A percentile compares a stretch with the other conserved stretches of the same genome.
Evolutionary conservation across 1,140 invertebrate species (phyloP).

Genomic region (Calosoma granatense): DNA sequence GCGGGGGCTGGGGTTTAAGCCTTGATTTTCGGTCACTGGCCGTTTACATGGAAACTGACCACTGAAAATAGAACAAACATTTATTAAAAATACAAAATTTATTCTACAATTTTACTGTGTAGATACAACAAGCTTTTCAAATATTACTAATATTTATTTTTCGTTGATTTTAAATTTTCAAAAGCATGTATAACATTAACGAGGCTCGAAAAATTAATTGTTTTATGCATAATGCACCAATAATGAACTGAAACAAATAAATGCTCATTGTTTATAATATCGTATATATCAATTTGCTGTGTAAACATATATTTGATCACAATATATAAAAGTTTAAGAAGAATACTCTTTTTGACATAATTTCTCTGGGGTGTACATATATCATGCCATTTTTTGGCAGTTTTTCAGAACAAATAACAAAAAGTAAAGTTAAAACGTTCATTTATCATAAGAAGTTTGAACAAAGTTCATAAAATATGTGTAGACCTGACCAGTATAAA

Average conservation of each 20-base stretch:
- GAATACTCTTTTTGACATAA: background rate
- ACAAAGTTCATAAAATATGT: background rate
- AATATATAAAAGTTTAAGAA: background rate
- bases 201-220: too few species aligned
- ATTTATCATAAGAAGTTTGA: background rate
- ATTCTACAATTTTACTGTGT: too few species aligned
- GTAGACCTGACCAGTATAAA: too few species aligned
- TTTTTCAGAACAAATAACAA: background rate
- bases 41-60: slow-evolving; percentile 32
- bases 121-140: too few species aligned
- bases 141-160: too few species aligned
- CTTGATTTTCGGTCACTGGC: slow-evolving; percentile 27
- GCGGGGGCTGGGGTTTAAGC: slow-evolving; percentile 28
- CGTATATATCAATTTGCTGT: too few species aligned
- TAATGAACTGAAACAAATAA: too few species aligned
- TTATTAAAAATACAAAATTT: background rate
- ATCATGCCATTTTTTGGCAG: background rate
- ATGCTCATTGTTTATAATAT: too few species aligned
- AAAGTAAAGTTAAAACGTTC: background rate
- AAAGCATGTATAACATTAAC: too few species aligned
- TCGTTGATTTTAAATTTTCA: too few species aligned
- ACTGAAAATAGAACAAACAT: slow-evolving; percentile 27
- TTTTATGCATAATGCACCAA: too few species aligned
- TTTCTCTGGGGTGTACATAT: background rate
- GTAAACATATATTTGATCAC: too few species aligned